Base-by-base conservation (phyloP, 2,113 vertebrate genomes). In the Ursus arctos region DNA sequence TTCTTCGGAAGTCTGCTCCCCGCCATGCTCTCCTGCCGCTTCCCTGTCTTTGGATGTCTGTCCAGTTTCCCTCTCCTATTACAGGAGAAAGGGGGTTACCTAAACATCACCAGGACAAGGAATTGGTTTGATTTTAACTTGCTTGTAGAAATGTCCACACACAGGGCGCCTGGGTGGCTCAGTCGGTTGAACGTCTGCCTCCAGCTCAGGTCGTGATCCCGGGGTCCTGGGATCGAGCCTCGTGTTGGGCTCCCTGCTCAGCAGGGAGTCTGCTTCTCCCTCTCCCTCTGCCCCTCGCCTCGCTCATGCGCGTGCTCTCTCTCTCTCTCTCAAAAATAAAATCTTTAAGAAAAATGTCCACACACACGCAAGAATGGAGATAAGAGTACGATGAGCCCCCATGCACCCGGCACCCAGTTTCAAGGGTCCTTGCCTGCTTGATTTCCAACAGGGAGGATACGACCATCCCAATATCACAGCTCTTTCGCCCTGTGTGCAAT, bases 381-480 rank as follows among this genome's bases (percentile, higher is more conserved):
- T 16, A 22, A 31, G 6, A 4, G 24, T 19, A 8, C n/a, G 2
- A 0, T 0, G 21, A 47, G 16, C 31, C 28, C 43, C 74, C 4
- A 0, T 1, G n/a, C 10, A 2, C 40, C 21, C 4, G 1, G 18
- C 80, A 0, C 5, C 65, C 28, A 7, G 36, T 7, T 33, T 21
- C 57, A 7, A 4, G 0, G 26, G 91, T 19, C 63, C 16, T 57
- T 33, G 9, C 12, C 14, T 6, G 31, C 21, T 43, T 14, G 8
- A 6, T 6, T 13, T 11, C n/a, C 63, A 6, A 26, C 76, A 59
- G 11, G 40, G 59, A 33, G n/a, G 81, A n/a, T 2, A 26, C 4
- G 1, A 1, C 28, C 2, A 28, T 7, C 26, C 14, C 21, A 4
- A 6, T 1, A 6, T 6, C 49, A 15, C 3, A 61, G 69, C 14